Conservation (phyloP, 2,113 vertebrate species). For the Helogale parvula region DNA sequence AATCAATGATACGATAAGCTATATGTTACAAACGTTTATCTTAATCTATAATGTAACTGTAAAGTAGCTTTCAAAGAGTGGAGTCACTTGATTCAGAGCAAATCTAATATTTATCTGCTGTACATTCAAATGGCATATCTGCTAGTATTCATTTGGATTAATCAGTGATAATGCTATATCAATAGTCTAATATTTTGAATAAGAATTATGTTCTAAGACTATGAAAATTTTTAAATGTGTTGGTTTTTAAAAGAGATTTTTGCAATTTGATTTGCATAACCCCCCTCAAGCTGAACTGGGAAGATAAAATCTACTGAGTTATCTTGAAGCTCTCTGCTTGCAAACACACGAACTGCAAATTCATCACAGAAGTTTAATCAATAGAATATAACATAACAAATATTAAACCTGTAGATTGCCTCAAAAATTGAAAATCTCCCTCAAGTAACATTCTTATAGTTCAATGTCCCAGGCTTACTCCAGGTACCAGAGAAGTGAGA, state of each 20-base stretch:
- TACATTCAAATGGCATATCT: neutral
- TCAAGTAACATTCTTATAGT: neutral
- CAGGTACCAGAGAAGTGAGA: neutral
- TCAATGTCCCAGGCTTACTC: neutral
- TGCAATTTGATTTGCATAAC: neutral
- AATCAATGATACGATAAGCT: neutral
- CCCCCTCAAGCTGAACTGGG: neutral
- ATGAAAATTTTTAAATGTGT: constrained; percentile 36
- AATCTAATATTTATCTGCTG: neutral
- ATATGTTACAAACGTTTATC: neutral
- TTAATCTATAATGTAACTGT: neutral
- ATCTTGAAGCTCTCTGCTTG: neutral
- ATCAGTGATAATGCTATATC: neutral
- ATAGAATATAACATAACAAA: constrained; percentile 40
- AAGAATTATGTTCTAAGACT: neutral
- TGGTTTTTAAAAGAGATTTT: neutral
- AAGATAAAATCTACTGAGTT: constrained; percentile 19
- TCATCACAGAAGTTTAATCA: neutral
- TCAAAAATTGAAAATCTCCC: constrained; percentile 19
- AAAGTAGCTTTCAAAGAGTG: neutral
- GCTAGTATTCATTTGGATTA: neutral
- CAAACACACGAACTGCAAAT: neutral
- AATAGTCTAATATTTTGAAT: constrained; percentile 32
- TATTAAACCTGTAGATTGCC: constrained; percentile 14
- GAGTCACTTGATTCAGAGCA: neutral